Percentiles rank a stretch among this genome's conserved stretches.
Conservation (phyloP, 1,140 invertebrate genomes). For the Papilio polytes region DNA sequence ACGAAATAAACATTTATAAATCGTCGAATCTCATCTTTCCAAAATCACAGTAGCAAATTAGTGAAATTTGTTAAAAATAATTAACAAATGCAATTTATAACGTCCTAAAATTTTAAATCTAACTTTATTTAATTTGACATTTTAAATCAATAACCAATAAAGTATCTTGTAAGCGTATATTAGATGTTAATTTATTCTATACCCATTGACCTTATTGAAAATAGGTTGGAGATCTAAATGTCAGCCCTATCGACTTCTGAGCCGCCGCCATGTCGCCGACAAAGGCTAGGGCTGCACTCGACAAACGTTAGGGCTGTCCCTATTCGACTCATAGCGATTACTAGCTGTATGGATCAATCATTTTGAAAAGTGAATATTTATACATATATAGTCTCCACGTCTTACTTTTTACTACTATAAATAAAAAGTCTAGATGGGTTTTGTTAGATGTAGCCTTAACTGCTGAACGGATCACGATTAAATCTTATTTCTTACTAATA, state of each 20-base stretch:
- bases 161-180: neutral
- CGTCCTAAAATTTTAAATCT: too few species aligned
- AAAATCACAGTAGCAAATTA: too few species aligned
- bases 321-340: neutral
- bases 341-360: neutral
- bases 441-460: too few species aligned
- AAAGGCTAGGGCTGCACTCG: neutral
- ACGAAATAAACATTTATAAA: neutral
- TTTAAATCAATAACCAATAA: neutral
- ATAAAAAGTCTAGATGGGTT: too few species aligned
- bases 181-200: conserved; percentile 14
- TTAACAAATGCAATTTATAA: too few species aligned
- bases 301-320: conserved; percentile 40
- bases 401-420: too few species aligned
- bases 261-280: conserved; percentile 2
- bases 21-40: too few species aligned
- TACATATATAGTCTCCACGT: neutral
- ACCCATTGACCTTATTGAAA: conserved; percentile 9
- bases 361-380: neutral
- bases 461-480: too few species aligned
- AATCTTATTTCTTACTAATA: too few species aligned
- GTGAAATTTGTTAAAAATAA: too few species aligned
- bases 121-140: neutral
- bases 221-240: conserved; percentile 4
- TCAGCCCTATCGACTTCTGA: conserved; percentile 19